Conservation (phyloP, 1,140 invertebrate species). For the Diprion similis region DNA sequence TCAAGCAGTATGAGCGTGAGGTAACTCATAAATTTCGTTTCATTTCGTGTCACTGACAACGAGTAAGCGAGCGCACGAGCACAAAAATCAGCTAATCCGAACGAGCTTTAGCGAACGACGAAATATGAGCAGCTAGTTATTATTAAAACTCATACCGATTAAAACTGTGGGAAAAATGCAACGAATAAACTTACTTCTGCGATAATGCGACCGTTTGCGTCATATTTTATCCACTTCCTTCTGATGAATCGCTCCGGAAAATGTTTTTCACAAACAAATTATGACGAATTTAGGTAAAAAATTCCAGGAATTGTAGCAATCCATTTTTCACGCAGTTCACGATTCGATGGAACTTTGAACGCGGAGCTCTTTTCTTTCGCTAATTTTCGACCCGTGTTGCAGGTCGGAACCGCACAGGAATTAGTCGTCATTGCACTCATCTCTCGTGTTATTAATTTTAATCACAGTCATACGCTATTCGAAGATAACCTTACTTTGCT, state of each 20-base stretch:
- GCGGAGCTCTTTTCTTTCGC: conserved; percentile 8
- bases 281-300: not conserved
- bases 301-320: conserved; percentile 8
- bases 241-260: not conserved
- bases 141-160: too few relatives aligned
- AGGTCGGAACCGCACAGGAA: conserved; percentile 6
- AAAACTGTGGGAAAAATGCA: too few relatives aligned
- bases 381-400: conserved; percentile 10
- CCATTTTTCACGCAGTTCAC: conserved; percentile 14
- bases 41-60: too few relatives aligned
- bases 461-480: not conserved
- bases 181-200: conserved; percentile 16
- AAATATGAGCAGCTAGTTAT: too few relatives aligned
- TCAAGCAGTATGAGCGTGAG: too few relatives aligned
- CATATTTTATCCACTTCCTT: conserved; percentile 6
- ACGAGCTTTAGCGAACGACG: too few relatives aligned
- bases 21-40: too few relatives aligned
- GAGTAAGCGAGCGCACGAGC: too few relatives aligned
- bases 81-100: too few relatives aligned
- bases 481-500: too few relatives aligned
- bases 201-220: conserved; percentile 10
- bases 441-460: not conserved
- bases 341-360: conserved; percentile 12
- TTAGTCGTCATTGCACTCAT: not conserved
- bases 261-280: conserved; percentile 6